These are phyloP conservation scores for Arctia plantaginis DNA, from an alignment of 2,888 invertebrate genomes.

Conservation along the genomic window DNA sequence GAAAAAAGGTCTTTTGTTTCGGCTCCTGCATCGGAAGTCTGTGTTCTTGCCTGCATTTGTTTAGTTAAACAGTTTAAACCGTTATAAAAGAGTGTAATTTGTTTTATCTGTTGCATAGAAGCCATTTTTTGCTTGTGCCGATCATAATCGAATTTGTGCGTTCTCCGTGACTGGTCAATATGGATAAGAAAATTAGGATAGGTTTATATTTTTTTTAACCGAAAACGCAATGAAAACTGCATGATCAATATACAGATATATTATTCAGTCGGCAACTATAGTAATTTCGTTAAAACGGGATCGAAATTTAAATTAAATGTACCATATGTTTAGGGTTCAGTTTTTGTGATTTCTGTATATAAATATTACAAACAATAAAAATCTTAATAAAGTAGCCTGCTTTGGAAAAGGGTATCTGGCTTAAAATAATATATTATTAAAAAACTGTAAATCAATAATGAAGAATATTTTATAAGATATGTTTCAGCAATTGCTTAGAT, in stretches of 20 bases:
- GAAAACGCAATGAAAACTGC: constrained; percentile 5
- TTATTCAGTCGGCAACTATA: constrained; percentile 18
- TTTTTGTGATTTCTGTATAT: not conserved
- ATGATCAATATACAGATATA: not conserved
- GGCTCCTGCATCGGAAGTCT: constrained; percentile 40
- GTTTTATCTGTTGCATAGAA: constrained; percentile 37
- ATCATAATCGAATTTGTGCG: constrained; percentile 65
- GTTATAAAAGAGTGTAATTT: constrained; percentile 39
- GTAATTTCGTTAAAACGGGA: constrained; percentile 19
- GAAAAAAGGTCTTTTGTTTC: constrained; percentile 32
- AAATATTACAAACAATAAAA: not conserved
- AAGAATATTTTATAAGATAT: not conserved
- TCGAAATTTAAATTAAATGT: not conserved
- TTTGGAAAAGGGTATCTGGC: not conserved
- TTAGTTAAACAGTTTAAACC: constrained; percentile 44
- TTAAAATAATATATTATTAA: not conserved
- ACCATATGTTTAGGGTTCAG: not conserved
- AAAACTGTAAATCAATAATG: not conserved
- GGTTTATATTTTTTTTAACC: constrained; percentile 28
- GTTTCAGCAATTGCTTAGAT: not conserved
- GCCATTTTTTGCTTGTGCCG: constrained; percentile 51
- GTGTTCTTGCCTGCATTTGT: constrained; percentile 60
- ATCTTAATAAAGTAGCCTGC: not conserved
- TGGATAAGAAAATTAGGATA: constrained; percentile 46
- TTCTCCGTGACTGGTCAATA: constrained; percentile 56